Conservation (phyloP, 2,888 invertebrate species). For the Nineta flava region DNA sequence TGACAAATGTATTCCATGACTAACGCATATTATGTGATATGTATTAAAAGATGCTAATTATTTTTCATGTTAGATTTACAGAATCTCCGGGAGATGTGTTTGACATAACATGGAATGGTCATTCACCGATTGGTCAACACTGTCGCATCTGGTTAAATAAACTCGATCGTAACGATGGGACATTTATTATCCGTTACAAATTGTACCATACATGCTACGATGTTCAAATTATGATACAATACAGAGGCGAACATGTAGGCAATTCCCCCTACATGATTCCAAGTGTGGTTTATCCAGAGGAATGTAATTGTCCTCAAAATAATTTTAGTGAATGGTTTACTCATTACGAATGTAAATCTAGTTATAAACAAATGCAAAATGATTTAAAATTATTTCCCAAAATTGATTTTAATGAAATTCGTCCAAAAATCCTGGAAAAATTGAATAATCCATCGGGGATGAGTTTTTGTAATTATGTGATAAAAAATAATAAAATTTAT, state of each 20-base stretch:
- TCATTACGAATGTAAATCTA: conserved; percentile 43
- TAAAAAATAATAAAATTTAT: conserved; percentile 68
- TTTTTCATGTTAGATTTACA: conserved; percentile 31
- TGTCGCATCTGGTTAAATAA: conserved; percentile 63
- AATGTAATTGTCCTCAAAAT: conserved; percentile 64
- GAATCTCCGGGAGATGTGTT: conserved; percentile 32
- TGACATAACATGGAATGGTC: conserved; percentile 40
- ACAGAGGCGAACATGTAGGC: conserved; percentile 41
- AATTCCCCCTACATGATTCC: conserved; percentile 45
- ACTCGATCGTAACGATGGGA: conserved; percentile 70
- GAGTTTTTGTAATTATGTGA: conserved; percentile 79
- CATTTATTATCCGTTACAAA: conserved; percentile 69
- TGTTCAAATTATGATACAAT: conserved; percentile 50
- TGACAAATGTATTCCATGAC: too few species aligned
- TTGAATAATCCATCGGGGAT: conserved; percentile 66
- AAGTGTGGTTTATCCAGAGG: conserved; percentile 62
- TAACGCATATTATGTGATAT: too few species aligned
- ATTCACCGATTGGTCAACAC: conserved; percentile 29
- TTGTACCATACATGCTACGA: conserved; percentile 57
- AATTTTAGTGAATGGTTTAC: conserved; percentile 48
- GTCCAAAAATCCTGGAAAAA: conserved; percentile 45
- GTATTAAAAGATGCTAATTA: too few species aligned
- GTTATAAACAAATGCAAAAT: conserved; percentile 50
- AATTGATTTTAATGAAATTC: conserved; percentile 52
- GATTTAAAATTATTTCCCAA: conserved; percentile 53